phyloP scores from a whole-genome alignment of 2,113 vertebrate genomes.

The Sinocyclocheilus rhinocerous region DNA sequence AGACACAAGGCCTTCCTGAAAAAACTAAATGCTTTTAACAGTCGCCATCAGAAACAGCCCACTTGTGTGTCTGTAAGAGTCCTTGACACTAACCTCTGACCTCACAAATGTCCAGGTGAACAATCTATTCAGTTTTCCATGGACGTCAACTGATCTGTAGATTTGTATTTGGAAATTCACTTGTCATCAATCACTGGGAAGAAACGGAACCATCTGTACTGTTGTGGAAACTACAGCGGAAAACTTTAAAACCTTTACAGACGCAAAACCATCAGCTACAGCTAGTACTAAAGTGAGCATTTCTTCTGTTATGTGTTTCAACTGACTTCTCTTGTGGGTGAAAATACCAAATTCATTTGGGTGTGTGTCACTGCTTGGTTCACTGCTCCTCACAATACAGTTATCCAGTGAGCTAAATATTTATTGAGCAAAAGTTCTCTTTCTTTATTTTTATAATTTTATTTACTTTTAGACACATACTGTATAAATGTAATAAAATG shows the following conservation, averaged over 20 bases:
- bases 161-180: not conserved
- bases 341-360: not conserved
- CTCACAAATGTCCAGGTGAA: not conserved
- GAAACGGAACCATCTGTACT: not conserved
- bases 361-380: not conserved
- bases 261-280: not conserved
- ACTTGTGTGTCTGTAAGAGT: not conserved
- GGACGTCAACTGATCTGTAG: not conserved
- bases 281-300: not conserved
- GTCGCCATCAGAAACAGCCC: not conserved
- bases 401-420: not conserved
- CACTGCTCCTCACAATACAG: not conserved
- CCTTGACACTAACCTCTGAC: conserved; percentile 13
- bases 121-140: not conserved
- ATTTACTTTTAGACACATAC: not conserved
- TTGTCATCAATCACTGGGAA: not conserved
- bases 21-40: conserved; percentile 40
- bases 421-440: not conserved
- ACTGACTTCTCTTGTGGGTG: not conserved
- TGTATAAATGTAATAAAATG: not conserved
- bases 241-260: not conserved
- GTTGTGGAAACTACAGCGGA: not conserved
- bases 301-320: not conserved
- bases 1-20: conserved; percentile 21
- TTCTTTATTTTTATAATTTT: not conserved